phyloP scores from a whole-genome alignment of 2,113 vertebrate genomes.

The Pipra filicauda region DNA sequence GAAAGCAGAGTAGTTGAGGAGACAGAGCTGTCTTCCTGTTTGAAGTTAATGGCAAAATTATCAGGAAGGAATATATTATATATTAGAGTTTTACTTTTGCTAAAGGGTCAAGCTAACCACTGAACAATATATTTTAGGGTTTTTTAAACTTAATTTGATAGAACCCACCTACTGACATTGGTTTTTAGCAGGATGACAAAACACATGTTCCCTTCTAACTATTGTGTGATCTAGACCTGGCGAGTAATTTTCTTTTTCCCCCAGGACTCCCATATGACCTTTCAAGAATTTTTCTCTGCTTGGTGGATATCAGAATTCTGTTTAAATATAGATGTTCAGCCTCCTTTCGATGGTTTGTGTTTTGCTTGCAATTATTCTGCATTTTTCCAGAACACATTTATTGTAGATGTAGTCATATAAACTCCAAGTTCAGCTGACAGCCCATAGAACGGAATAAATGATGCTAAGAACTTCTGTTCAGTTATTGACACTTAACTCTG shows the following conservation, averaged over 20 bases:
- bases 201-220: not conserved
- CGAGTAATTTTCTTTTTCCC: not conserved
- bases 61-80: not conserved
- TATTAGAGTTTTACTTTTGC: not conserved
- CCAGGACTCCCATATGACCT: not conserved
- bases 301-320: not conserved
- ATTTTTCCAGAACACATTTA: not conserved
- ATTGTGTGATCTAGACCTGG: not conserved
- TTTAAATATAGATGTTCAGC: not conserved
- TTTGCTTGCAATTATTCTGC: not conserved
- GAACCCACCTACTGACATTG: rapidly evolving
- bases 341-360: not conserved
- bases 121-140: rapidly evolving
- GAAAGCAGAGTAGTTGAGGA: not conserved
- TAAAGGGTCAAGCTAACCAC: not conserved
- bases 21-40: not conserved
- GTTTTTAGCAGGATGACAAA: not conserved
- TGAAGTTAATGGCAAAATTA: not conserved
- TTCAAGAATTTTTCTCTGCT: not conserved
- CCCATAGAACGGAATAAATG: not conserved
- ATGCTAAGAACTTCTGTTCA: not conserved
- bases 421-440: not conserved
- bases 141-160: not conserved
- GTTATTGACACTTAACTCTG: not conserved
- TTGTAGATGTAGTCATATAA: not conserved